Conservation (phyloP, 2,113 vertebrate genomes). For the Camarhynchus parvulus region DNA sequence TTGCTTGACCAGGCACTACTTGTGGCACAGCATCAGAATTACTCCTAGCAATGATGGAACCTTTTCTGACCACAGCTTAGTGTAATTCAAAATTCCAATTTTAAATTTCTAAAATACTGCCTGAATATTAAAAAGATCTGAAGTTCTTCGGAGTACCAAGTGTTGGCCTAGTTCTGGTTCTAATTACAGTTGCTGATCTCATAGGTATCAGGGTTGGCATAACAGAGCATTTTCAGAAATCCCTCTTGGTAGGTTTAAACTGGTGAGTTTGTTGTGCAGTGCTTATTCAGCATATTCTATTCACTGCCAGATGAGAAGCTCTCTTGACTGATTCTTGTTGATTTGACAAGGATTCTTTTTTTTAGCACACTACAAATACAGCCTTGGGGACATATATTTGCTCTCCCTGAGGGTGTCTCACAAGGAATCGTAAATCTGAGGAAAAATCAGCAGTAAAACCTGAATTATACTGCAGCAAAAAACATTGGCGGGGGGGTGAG, state of each 20-base stretch:
- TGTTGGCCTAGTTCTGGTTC: neutral
- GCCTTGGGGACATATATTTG: neutral
- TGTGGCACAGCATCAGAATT: neutral
- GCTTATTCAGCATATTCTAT: neutral
- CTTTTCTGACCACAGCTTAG: neutral
- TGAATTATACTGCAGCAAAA: neutral
- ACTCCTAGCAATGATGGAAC: no score
- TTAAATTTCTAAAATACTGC: neutral
- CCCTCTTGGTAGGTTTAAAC: neutral
- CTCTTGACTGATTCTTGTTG: constrained; percentile 32
- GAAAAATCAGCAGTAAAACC: constrained; percentile 14
- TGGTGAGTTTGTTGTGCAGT: neutral
- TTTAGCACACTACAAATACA: neutral
- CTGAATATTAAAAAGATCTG: neutral
- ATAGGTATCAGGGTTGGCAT: neutral
- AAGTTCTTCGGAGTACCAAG: neutral
- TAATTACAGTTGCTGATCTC: neutral
- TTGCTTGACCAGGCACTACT: neutral
- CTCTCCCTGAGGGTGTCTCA: neutral
- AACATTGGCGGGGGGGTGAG: neutral
- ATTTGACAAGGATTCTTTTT: constrained; percentile 19
- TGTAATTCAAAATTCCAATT: neutral
- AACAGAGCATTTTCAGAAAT: neutral
- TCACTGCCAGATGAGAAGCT: neutral
- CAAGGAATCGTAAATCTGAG: neutral